phyloP scores from a whole-genome alignment of 2,888 invertebrate genomes.

The Minunthozetes semirufus region DNA sequence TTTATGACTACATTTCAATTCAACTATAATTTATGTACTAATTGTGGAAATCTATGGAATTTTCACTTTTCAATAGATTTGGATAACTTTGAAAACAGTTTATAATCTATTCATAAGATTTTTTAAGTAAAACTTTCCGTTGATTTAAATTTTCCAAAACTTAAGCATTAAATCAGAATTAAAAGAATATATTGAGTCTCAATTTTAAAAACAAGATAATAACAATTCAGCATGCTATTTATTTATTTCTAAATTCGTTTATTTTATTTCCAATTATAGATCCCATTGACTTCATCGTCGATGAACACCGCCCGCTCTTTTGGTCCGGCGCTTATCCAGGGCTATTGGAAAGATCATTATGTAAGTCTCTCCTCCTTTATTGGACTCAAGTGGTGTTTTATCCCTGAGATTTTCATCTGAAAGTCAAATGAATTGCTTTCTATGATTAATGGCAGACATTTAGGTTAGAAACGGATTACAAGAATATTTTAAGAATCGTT shows the following conservation, averaged over 20 bases:
- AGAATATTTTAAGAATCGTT: not conserved
- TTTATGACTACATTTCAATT: not conserved
- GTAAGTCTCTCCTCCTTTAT: conserved; percentile 52
- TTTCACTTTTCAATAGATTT: not conserved
- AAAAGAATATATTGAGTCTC: too few species aligned
- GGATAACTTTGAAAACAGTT: not conserved
- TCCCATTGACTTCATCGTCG: conserved; percentile 69
- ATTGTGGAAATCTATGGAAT: not conserved
- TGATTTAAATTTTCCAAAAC: too few species aligned
- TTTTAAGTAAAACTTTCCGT: too few species aligned
- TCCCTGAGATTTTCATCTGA: not conserved
- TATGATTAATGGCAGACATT: too few species aligned
- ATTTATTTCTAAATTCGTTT: not conserved
- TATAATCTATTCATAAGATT: not conserved
- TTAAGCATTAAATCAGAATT: too few species aligned
- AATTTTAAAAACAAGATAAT: too few species aligned
- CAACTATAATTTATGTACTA: too few species aligned
- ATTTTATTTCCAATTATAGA: conserved; percentile 49
- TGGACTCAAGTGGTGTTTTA: not conserved
- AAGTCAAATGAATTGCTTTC: not conserved
- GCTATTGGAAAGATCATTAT: conserved; percentile 73
- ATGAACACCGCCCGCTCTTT: conserved; percentile 89
- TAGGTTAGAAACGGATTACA: too few species aligned
- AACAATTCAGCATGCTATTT: too few species aligned
- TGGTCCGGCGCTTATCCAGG: conserved; percentile 73